Base-by-base conservation (phyloP, 2,113 vertebrate species). In the Oncorhynchus gorbuscha region DNA sequence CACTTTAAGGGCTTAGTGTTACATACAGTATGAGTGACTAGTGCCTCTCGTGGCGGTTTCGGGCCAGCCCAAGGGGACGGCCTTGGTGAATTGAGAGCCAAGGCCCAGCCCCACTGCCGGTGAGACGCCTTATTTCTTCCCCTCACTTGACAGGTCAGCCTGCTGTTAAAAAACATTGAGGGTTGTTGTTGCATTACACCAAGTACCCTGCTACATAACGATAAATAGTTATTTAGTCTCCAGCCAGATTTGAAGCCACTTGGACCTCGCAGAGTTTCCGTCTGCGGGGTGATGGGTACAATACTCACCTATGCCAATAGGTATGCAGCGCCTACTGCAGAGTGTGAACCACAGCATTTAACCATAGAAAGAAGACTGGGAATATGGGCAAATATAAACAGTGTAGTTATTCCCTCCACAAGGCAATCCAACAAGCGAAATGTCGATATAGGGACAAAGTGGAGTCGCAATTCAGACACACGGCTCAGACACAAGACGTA, bases 1-100 rank as follows among this genome's bases (percentile, higher is more conserved):
- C 30, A 51, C 66, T 76, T 78, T 81, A 48, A 72, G 71, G 74
- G 73, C 55, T 72, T 72, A 39, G 49, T 62, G 74, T 58, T 35
- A 35, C 35, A 39, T 39, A 39, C 71, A 71, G 49, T 49, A 76
- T 75, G 68, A 77, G 73, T 51, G 22, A 69, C 75, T 58, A 49
- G 14, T 5, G 45, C 28, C 69, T 77, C 39, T 66, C 58, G 2
- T n/a, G 4, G 5, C 2, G 24, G 26, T 6, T 35, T 28, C 14
- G 26, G 4, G 49, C 26, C 30, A 26, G 69, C 26, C 69, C 24
- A 61, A 24, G 58, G 32, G 51, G 35, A 71, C 62, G 64, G 77
- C 76, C 22, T 64, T 48, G 62, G 35, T 14, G 32, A 55, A 22
- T 11, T 28, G 20, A 49, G 73, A 77, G 76, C 69, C 6, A 6